Conservation (phyloP, 2,888 invertebrate genomes). For the Bursaphelenchus okinawaensis region DNA sequence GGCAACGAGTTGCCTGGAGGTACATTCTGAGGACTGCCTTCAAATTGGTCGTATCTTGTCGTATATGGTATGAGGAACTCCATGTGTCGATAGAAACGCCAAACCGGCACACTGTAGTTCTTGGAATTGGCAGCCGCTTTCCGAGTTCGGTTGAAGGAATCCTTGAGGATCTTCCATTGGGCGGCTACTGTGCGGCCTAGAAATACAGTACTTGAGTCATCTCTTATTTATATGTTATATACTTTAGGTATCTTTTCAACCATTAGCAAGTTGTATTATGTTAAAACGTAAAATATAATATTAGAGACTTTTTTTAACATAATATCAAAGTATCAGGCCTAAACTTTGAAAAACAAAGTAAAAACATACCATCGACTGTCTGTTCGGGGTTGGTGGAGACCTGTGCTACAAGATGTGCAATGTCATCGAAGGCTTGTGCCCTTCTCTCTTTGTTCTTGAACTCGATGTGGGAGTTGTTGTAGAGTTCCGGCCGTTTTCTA, state of each 20-base stretch:
- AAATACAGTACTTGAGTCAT: neutral
- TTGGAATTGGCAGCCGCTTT: neutral
- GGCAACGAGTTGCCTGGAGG: neutral
- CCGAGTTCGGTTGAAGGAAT: conserved; percentile 7
- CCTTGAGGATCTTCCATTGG: conserved; percentile 12
- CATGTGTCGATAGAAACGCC: neutral
- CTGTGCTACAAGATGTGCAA: neutral
- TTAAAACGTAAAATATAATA: too few relatives aligned
- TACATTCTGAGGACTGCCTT: neutral
- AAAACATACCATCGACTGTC: neutral
- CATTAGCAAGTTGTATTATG: too few relatives aligned
- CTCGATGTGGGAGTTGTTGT: neutral
- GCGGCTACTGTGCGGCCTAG: neutral
- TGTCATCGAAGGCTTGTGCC: conserved; percentile 4
- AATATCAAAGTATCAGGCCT: neutral
- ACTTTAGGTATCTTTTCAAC: too few relatives aligned
- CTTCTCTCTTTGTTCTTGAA: conserved; percentile 3
- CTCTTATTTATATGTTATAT: too few relatives aligned
- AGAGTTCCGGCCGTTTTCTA: neutral
- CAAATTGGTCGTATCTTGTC: neutral
- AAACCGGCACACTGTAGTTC: neutral
- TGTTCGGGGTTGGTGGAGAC: neutral
- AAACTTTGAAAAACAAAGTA: too few relatives aligned
- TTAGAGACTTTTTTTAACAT: too few relatives aligned
- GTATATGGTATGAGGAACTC: neutral